Conservation (phyloP, 2,113 vertebrate species). For the Thymallus thymallus region DNA sequence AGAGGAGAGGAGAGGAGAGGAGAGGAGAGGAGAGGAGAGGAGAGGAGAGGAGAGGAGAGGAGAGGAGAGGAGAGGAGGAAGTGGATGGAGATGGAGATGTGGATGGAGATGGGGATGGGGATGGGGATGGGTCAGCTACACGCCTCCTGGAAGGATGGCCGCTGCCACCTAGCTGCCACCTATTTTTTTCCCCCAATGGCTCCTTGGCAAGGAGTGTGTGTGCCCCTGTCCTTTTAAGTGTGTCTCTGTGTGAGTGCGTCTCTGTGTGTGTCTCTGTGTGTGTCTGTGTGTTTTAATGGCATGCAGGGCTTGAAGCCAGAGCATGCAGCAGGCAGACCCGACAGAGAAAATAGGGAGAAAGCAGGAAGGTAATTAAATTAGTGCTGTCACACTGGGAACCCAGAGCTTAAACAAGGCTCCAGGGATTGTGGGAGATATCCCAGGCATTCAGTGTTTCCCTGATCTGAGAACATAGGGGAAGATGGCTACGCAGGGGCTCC, state of each 20-base stretch:
- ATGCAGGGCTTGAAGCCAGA: slow-evolving; percentile 45
- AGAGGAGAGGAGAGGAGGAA: slow-evolving; percentile 54
- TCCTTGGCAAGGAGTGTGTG: background rate
- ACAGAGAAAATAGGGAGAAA: slow-evolving; percentile 38
- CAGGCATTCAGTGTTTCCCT: slow-evolving; percentile 30
- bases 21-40: too few species aligned
- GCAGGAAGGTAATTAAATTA: slow-evolving; percentile 59
- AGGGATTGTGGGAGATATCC: slow-evolving; percentile 35
- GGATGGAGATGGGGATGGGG: background rate
- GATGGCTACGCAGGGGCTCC: background rate
- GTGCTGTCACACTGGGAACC: slow-evolving; percentile 47
- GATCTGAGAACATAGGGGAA: slow-evolving; percentile 9
- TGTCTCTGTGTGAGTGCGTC: too few species aligned
- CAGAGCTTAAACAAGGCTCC: slow-evolving; percentile 45
- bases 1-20: background rate
- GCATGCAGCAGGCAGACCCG: slow-evolving; percentile 29
- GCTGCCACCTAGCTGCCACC: too few species aligned
- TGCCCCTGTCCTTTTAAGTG: too few species aligned
- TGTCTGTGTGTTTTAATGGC: slow-evolving; percentile 44
- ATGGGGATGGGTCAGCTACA: slow-evolving; percentile 13
- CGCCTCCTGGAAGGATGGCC: slow-evolving; percentile 24
- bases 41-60: slow-evolving; percentile 21
- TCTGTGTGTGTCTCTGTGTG: background rate
- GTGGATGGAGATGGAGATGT: background rate
- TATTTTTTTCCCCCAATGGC: too few species aligned